Conservation (phyloP, 2,113 vertebrate genomes). For the Mionectes macconnelli region DNA sequence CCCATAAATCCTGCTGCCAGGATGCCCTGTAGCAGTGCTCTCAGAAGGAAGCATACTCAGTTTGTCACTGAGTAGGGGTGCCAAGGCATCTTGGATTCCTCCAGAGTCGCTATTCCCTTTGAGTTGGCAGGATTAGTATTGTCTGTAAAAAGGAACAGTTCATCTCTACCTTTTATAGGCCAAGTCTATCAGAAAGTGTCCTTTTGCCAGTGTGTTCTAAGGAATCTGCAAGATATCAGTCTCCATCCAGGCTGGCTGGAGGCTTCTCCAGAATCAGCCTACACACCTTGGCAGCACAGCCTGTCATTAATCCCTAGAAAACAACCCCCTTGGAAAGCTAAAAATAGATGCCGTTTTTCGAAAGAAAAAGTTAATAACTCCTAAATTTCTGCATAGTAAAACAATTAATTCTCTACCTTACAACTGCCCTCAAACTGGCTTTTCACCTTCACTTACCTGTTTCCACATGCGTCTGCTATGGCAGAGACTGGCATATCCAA, state of each 20-base stretch:
- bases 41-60: neutral
- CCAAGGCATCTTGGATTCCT: neutral
- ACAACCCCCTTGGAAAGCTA: neutral
- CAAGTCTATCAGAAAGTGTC: neutral
- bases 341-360: neutral
- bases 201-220: neutral
- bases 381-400: neutral
- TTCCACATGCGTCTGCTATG: neutral
- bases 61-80: neutral
- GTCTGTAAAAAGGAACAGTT: neutral
- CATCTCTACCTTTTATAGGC: neutral
- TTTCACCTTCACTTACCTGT: neutral
- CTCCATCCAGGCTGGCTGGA: neutral
- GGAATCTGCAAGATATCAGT: neutral
- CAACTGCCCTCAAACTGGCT: neutral
- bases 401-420: neutral
- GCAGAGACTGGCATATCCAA: neutral
- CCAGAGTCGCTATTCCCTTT: neutral
- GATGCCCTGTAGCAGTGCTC: neutral
- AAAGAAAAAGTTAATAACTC: neutral
- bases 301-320: constrained; percentile 16
- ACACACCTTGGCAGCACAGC: constrained; percentile 25
- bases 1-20: neutral
- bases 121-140: neutral
- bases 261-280: constrained; percentile 31